Percentiles rank a stretch among this genome's conserved stretches.
Conservation (phyloP, 2,888 invertebrate genomes). For the Tinea pellionella region DNA sequence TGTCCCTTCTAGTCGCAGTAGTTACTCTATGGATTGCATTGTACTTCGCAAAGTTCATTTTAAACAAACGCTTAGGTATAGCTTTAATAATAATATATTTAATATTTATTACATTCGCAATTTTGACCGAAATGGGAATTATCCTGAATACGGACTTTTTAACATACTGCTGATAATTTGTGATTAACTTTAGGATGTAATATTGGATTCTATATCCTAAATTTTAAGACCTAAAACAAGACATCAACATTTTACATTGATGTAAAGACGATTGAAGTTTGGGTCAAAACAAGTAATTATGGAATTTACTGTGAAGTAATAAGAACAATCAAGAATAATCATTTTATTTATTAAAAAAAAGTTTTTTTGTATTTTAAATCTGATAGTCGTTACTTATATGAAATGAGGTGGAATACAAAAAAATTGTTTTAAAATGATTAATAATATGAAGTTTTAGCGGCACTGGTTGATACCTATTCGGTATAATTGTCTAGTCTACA, state of each 20-base stretch:
- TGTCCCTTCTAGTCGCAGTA: slow-evolving; percentile 82
- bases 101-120: slow-evolving; percentile 79
- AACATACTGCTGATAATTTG: slow-evolving; percentile 23
- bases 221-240: not conserved
- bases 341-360: no score
- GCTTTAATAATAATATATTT: slow-evolving; percentile 75
- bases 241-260: not conserved
- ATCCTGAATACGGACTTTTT: slow-evolving; percentile 56
- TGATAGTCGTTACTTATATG: no score
- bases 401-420: no score
- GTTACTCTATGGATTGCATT: slow-evolving; percentile 75
- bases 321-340: no score
- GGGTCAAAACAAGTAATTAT: no score
- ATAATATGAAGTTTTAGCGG: no score
- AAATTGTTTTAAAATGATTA: no score
- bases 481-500: not conserved
- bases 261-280: not conserved
- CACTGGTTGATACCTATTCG: no score
- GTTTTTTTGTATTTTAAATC: no score
- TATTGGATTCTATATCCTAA: not conserved
- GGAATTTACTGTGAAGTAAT: no score
- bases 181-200: slow-evolving; percentile 11
- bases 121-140: slow-evolving; percentile 82
- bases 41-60: slow-evolving; percentile 74
- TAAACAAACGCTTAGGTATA: slow-evolving; percentile 77